Evolutionary conservation across 2,888 invertebrate genomes (phyloP).

Genomic region (Tipula vernalis): DNA sequence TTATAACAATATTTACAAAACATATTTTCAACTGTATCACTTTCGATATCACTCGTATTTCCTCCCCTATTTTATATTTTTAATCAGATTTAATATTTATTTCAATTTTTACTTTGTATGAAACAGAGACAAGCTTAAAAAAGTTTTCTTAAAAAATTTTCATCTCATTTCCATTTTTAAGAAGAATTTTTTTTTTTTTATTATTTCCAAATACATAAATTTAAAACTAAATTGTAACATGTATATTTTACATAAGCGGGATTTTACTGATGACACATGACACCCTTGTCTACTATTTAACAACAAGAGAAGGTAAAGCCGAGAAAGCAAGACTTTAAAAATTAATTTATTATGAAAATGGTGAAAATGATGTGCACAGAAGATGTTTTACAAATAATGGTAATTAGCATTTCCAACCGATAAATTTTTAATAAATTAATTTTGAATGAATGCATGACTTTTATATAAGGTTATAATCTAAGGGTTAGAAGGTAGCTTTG

Average conservation of each 20-base stretch:
- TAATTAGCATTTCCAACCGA: not conserved
- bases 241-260: not conserved
- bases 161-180: not conserved
- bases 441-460: not conserved
- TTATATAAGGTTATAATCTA: not conserved
- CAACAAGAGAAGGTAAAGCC: not conserved
- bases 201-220: not conserved
- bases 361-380: not conserved
- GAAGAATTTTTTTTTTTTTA: not conserved
- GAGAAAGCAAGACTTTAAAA: not conserved
- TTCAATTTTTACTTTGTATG: not conserved
- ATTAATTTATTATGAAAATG: not conserved
- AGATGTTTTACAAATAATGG: not conserved
- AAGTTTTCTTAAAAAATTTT: not conserved
- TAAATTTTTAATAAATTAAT: not conserved
- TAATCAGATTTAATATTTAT: not conserved
- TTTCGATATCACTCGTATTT: not conserved
- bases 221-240: not conserved
- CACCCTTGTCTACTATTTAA: not conserved
- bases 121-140: not conserved
- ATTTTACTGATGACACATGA: not conserved
- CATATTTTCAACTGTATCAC: not conserved
- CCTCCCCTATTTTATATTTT: not conserved
- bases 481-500: not conserved
- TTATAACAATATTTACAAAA: not conserved